These are phyloP conservation scores for Venusia cambrica DNA, from an alignment of 2,888 invertebrate species.

Conservation along the genomic window DNA sequence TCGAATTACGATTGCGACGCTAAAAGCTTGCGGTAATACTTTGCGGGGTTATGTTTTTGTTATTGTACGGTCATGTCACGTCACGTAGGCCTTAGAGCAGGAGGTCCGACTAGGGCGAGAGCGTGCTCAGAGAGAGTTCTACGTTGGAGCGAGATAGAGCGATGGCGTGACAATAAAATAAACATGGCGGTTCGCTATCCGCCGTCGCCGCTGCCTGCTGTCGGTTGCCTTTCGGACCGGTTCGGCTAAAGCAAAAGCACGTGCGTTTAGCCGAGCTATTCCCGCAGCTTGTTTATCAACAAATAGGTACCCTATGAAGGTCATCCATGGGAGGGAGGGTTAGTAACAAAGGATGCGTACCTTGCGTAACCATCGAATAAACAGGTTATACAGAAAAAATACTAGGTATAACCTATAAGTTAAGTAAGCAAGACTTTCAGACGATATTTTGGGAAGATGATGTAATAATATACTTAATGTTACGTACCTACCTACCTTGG, in stretches of 20 bases:
- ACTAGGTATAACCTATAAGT: conserved; percentile 20
- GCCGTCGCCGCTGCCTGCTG: too few species aligned
- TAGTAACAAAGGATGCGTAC: conserved; percentile 57
- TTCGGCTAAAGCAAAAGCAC: conserved; percentile 70
- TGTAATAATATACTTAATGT: conserved; percentile 35
- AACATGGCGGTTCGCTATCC: conserved; percentile 72
- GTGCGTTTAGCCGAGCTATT: conserved; percentile 68
- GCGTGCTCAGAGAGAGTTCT: conserved; percentile 33
- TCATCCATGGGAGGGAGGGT: conserved; percentile 65
- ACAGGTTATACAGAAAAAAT: conserved; percentile 23
- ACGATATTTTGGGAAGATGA: conserved; percentile 31
- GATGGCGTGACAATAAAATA: conserved; percentile 79
- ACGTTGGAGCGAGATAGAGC: conserved; percentile 49
- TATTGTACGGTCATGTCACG: conserved; percentile 78
- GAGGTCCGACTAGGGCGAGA: conserved; percentile 45
- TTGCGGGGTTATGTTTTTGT: conserved; percentile 54
- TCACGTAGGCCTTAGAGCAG: conserved; percentile 70
- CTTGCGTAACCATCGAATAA: conserved; percentile 52
- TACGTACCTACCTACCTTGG: conserved; percentile 10
- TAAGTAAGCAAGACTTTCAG: conserved; percentile 25
- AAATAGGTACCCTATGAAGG: conserved; percentile 76
- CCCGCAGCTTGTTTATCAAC: conserved; percentile 77
- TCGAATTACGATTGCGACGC: too few species aligned
- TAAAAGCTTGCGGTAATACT: conserved; percentile 40
- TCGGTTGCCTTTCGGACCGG: conserved; percentile 74